Evolutionary conservation across 2,888 invertebrate genomes (phyloP).

Genomic region (Kuschelorhynchus macadamiae): DNA sequence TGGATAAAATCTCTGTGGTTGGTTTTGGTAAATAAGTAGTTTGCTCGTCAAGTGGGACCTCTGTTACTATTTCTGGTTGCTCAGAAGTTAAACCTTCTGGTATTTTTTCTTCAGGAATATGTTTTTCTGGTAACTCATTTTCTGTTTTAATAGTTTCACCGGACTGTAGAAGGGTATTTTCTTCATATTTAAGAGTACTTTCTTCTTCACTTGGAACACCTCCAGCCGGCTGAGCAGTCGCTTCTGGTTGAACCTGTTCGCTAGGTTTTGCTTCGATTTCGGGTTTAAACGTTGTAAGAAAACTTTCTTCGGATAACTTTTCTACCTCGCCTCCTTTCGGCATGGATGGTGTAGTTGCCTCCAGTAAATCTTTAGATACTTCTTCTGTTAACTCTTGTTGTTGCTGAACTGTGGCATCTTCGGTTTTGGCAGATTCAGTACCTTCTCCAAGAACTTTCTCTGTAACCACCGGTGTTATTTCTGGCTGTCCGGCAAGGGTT

Average conservation of each 20-base stretch:
- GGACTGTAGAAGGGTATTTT: constrained; percentile 27
- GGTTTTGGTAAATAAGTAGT: constrained; percentile 17
- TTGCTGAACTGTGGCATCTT: constrained; percentile 17
- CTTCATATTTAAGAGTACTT: constrained; percentile 24
- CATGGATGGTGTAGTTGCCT: constrained; percentile 27
- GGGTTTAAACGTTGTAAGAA: not conserved
- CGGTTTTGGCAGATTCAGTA: constrained; percentile 20
- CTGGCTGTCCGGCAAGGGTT: not conserved
- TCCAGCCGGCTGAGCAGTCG: constrained; percentile 33
- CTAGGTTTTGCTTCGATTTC: constrained; percentile 6
- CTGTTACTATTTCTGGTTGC: not conserved
- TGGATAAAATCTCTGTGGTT: constrained; percentile 20
- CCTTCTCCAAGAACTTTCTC: constrained; percentile 21
- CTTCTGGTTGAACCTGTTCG: constrained; percentile 26
- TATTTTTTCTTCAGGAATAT: constrained; percentile 13
- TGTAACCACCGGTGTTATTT: constrained; percentile 1
- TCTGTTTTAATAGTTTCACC: constrained; percentile 13
- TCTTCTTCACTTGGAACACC: constrained; percentile 28
- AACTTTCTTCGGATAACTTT: constrained; percentile 4
- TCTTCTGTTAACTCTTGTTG: constrained; percentile 32
- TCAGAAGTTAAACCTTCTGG: constrained; percentile 14
- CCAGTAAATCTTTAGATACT: constrained; percentile 29
- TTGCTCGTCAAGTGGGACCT: no score
- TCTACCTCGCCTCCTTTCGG: not conserved
- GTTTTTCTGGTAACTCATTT: constrained; percentile 13